phyloP scores from a whole-genome alignment of 2,888 invertebrate species.

The Microchrysa polita region DNA sequence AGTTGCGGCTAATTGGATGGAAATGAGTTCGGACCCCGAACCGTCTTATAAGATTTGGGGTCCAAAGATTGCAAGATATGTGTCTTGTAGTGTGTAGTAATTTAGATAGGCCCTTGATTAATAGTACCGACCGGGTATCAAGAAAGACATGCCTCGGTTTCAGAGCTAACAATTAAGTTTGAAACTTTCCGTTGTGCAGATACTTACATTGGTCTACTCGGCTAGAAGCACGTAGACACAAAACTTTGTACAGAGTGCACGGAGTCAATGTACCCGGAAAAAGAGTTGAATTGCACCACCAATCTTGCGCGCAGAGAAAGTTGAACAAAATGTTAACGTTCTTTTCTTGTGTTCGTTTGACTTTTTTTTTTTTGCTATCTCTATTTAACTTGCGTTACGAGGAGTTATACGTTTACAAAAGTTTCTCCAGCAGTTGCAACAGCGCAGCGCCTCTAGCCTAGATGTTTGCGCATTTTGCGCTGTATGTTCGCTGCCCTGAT shows the following conservation, averaged over 20 bases:
- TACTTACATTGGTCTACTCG: not conserved
- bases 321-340: conserved; percentile 22
- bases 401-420: no score
- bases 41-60: not conserved
- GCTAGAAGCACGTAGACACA: conserved; percentile 21
- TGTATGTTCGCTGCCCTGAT: not conserved
- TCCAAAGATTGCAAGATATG: not conserved
- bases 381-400: not conserved
- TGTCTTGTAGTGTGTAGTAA: no score
- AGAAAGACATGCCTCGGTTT: not conserved
- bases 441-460: not conserved
- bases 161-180: not conserved
- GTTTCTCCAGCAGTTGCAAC: not conserved
- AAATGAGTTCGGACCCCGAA: not conserved
- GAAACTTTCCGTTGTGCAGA: not conserved
- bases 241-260: no score
- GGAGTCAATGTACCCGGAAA: conserved; percentile 42
- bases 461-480: no score
- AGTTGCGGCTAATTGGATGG: not conserved
- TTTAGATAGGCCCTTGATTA: not conserved
- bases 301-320: conserved; percentile 36
- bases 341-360: conserved; percentile 13
- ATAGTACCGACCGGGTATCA: not conserved
- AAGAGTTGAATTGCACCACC: conserved; percentile 15
- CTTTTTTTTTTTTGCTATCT: not conserved